Evolutionary conservation across 2,113 vertebrate species (phyloP), one percentile per base, ranked within the genome.

Genomic region (Nasalis larvatus): DNA sequence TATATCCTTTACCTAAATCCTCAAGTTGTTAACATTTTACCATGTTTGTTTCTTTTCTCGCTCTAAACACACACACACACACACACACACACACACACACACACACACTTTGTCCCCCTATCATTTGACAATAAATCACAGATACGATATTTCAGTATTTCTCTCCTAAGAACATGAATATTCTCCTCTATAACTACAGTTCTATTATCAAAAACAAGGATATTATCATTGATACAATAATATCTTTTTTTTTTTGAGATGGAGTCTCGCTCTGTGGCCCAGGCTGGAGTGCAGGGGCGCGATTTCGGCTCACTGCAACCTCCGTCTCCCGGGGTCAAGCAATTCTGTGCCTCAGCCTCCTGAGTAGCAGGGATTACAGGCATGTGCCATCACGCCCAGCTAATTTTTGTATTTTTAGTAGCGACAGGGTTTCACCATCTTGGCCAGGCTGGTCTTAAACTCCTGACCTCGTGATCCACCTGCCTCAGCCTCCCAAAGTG

Each of bases 131-230:
- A 4, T 89, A 82, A 42, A 74, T 83, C 27, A 17, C 47, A 86
- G 81, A 37, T 56, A n/a, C 0, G 0, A 30, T 30, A 63, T 63
- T 63, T 8, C 54, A 91, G 42, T 21, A 81, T 81, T 86, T 63
- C 74, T 81, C n/a, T 81, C 63, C 94, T 86, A 45, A 92, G 54
- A 52, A 92, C 63, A 73, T 73, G 21, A 80, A 73, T 63, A 73
- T 63, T 86, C 42, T 91, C 82, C 52, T 95, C 52, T 23, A 45
- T n/a, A 86, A n/a, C 63, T 86, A 63, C n/a, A 60, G 73, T 95
- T 52, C 77, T 42, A 73, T 80, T 60, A 60, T 73, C 89, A 91
- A 21, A 73, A 91, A 49, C 30, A 71, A 86, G 35, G 66, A 80
- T 56, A 45, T 83, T 54, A 63, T 86, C 42, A 42, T n/a, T 81